Evolutionary conservation across 2,113 vertebrate species (phyloP).

Genomic region (Spheniscus mendiculus): DNA sequence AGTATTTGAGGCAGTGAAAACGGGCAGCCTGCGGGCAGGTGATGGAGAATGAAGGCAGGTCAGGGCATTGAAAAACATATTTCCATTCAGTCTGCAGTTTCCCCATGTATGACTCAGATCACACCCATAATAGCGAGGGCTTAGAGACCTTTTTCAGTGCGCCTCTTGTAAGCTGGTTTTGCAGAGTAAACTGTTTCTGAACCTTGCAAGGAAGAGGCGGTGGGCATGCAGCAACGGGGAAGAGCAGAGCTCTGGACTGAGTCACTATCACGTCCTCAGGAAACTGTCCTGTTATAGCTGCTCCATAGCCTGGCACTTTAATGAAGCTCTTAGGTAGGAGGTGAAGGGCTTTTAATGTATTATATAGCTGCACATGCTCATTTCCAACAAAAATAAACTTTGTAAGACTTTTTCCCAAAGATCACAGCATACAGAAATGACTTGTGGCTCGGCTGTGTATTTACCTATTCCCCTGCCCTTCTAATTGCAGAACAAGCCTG

Average conservation of each 20-base stretch:
- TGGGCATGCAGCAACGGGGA: background rate
- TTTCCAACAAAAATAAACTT: conserved; percentile 43
- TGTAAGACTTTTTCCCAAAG: background rate
- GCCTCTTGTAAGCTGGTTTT: background rate
- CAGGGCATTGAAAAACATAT: background rate
- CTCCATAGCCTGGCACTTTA: background rate
- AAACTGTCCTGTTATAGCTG: background rate
- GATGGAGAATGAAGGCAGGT: background rate
- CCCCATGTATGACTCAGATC: background rate
- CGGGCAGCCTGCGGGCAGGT: background rate
- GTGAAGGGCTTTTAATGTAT: background rate
- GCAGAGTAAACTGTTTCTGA: background rate
- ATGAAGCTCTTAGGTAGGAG: background rate
- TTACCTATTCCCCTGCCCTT: conserved; percentile 9
- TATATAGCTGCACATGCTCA: background rate
- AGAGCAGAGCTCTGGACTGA: background rate
- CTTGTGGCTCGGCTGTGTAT: background rate
- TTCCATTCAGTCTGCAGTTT: background rate
- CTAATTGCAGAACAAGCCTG: conserved; percentile 38
- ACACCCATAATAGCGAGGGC: fast-evolving
- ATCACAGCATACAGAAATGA: background rate
- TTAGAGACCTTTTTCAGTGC: background rate
- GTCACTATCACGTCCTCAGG: background rate
- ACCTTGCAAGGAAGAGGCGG: background rate
- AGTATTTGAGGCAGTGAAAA: background rate